Evolutionary conservation across 2,113 vertebrate genomes (phyloP), one percentile per base, ranked within the genome.

Genomic region (Miniopterus natalensis): DNA sequence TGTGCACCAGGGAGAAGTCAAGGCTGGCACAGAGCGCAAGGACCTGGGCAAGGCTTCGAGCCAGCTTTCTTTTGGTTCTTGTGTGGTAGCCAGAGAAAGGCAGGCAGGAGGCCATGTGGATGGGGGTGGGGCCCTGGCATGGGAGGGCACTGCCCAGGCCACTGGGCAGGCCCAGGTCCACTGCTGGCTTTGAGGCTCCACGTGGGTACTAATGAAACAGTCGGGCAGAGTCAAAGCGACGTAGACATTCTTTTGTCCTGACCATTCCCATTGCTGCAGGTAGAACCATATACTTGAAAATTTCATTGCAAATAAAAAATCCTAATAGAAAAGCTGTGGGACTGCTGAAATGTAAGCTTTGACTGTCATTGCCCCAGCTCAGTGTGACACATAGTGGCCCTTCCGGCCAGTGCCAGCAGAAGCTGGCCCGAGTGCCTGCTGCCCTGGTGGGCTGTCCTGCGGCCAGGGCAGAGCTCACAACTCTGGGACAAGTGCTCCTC

Each of bases 11-110:
- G 29, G 63, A 65, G 27, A 29, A 36, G 36, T 36, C 11, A 1
- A 10, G 10, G 61, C 61, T 3, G 27, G 6, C 61, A 25, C 61
- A 3, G 61, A 11, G 61, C 27, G 0, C 11, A 0, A 12, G 63
- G 63, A 15, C 5, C 12, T 17, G 36, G 63, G 63, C 29, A 27
- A n/a, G 63, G 63, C 29, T n/a, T 14, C 1, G 0, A 29, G 29
- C 31, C 2, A 0, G 63, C 63, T 66, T 17, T 66, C 31, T 17
- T 27, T 27, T 17, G 63, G 29, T 14, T 18, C 31, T 27, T 66
- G 63, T n/a, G 63, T n/a, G 31, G 63, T 8, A 14, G 63, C 63
- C 13, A 13, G 63, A 17, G 63, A n/a, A 31, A 66, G 31, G 63
- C 63, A n/a, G 63, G 63, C 57, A 9, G 63, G 63, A 66, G 31